Evolutionary conservation across 1,140 invertebrate species (phyloP).

Genomic region (Acromyrmex charruanus): DNA sequence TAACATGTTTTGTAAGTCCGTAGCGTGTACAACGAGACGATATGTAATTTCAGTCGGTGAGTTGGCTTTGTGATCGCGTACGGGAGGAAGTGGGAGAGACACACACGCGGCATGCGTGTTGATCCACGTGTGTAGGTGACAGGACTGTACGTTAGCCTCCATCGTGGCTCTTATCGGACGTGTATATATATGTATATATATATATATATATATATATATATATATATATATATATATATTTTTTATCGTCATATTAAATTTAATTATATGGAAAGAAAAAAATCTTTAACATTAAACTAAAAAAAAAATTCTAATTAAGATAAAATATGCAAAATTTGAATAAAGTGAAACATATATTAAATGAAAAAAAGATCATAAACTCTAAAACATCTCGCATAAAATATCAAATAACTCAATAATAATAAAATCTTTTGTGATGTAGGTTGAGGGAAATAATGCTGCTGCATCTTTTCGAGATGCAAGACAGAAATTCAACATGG

Average conservation of each 20-base stretch:
- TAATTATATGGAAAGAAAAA: background rate
- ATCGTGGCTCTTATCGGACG: background rate
- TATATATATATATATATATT: background rate
- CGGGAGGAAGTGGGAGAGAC: conserved; percentile 23
- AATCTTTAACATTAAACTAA: background rate
- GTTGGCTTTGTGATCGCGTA: conserved; percentile 68
- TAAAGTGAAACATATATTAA: too few species aligned
- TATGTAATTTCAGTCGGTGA: conserved; percentile 71
- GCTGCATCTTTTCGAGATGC: conserved; percentile 87
- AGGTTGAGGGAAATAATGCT: conserved; percentile 86
- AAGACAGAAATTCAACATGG: conserved; percentile 83
- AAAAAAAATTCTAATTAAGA: background rate
- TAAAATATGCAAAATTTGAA: too few species aligned
- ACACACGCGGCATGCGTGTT: conserved; percentile 32
- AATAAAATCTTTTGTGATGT: background rate
- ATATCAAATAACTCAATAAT: background rate
- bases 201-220: too few species aligned
- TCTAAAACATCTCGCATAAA: too few species aligned
- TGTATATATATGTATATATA: background rate
- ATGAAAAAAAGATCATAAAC: too few species aligned
- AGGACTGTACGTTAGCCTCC: conserved; percentile 39
- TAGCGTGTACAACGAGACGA: conserved; percentile 52
- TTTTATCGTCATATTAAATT: background rate
- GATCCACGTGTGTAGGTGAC: conserved; percentile 57
- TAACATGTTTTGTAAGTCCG: conserved; percentile 46